These are phyloP conservation scores for Cynoglossus semilaevis DNA, from an alignment of 2,113 vertebrate species.

Conservation along the genomic window DNA sequence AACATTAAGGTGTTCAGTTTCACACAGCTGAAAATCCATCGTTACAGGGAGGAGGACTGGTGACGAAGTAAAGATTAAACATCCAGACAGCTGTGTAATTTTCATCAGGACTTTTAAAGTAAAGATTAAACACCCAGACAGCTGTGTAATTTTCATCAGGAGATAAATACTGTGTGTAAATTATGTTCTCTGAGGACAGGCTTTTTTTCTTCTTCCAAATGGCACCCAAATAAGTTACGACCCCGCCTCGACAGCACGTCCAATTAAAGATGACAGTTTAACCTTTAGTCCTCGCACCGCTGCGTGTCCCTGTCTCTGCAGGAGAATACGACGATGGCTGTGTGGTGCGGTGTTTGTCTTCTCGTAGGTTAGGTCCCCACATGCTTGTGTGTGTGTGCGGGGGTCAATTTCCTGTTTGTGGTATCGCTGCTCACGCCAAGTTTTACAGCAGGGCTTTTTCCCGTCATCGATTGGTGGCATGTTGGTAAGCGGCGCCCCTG, in stretches of 20 bases:
- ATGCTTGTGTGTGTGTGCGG: slow-evolving; percentile 12
- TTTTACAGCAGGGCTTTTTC: slow-evolving; percentile 68
- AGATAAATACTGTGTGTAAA: slow-evolving; percentile 65
- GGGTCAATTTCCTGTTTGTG: slow-evolving; percentile 8
- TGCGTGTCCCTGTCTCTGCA: slow-evolving; percentile 25
- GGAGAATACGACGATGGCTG: slow-evolving; percentile 17
- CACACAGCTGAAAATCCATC: slow-evolving; percentile 10
- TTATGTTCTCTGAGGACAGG: slow-evolving; percentile 67
- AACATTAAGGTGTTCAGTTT: no score
- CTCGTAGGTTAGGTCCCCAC: slow-evolving; percentile 16
- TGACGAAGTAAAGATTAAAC: slow-evolving; percentile 70
- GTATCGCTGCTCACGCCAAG: slow-evolving; percentile 50
- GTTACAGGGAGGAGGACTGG: slow-evolving; percentile 52
- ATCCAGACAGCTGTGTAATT: slow-evolving; percentile 62
- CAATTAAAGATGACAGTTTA: slow-evolving; percentile 74
- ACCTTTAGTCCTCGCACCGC: slow-evolving; percentile 64
- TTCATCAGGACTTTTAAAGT: no score
- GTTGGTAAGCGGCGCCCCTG: slow-evolving; percentile 72
- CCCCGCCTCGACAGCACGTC: slow-evolving; percentile 60
- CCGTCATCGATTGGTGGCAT: slow-evolving; percentile 66
- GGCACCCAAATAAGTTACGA: slow-evolving; percentile 70
- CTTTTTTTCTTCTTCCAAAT: slow-evolving; percentile 66
- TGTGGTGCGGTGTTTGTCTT: slow-evolving; percentile 27
- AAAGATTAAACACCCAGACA: slow-evolving; percentile 70
- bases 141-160: slow-evolving; percentile 68